Evolutionary conservation across 2,797 vertebrate species (phyloP), one percentile per base, ranked within the genome.

Genomic region (Lepilemur ruficaudatus): DNA sequence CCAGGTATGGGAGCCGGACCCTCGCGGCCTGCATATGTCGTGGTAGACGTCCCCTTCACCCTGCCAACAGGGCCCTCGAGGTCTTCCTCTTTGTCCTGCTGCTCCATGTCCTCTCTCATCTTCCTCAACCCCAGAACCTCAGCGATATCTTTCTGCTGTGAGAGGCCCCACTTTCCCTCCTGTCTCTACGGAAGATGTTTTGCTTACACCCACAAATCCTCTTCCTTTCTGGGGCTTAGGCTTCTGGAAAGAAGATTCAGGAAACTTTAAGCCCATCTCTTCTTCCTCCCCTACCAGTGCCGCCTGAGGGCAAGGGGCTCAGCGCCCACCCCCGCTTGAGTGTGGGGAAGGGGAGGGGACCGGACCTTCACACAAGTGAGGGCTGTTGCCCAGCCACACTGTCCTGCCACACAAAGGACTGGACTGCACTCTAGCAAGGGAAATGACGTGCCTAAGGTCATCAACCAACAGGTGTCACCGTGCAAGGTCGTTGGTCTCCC

Each of bases 341-440:
- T 28, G 1, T 23, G 48, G 32, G 63, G 23, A 30, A 7, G 2
- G 11, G 17, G 7, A 9, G 4, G 3, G 15, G 2, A 43, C 38
- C 61, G 46, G 70, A 69, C 12, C 15, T 25, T 48, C 28, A 5
- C 43, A 5, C 52, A 32, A 48, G 18, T 57, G 65, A 12, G 22
- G 35, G 13, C 38, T 6, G 20, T 32, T 4, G 57, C 4, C 7
- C 15, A 20, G 52, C 3, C 15, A 20, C 12, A 55, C 0, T 1
- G 30, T 7, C 63, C 23, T 50, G 2, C 14, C 55, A 52, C 75
- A 38, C 14, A 6, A 30, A 18, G 0, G 4, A 41, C 38, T 2
- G 3, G 18, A 55, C 14, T 6, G 23, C 70, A 46, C 30, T 67
- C 78, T 15, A 65, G 38, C 17, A 20, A 1, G 10, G 4, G 13